phyloP scores from a whole-genome alignment of 2,113 vertebrate genomes.

The Notiomystis cincta region DNA sequence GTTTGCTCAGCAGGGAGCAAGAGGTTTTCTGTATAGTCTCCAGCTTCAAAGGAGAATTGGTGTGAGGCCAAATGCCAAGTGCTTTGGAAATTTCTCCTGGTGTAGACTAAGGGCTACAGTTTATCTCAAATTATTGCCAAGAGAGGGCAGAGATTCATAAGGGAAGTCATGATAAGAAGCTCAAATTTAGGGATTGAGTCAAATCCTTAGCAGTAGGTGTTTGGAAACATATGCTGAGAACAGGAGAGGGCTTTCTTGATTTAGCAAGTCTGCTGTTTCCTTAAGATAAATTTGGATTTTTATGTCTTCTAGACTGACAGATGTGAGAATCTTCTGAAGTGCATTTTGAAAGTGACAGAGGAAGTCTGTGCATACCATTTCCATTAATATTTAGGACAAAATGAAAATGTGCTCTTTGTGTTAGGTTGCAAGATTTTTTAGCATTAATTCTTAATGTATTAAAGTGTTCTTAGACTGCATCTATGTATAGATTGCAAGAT shows the following conservation, averaged over 20 bases:
- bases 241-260: not conserved
- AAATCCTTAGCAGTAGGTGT: not conserved
- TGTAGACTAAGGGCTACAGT: not conserved
- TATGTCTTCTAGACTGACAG: not conserved
- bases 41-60: constrained; percentile 34
- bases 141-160: not conserved
- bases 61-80: constrained; percentile 42
- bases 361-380: not conserved
- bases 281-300: not conserved
- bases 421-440: not conserved
- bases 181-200: not conserved
- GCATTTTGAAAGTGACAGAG: not conserved
- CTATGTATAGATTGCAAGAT: not conserved
- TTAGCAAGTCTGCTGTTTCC: not conserved
- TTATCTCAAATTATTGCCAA: constrained; percentile 7
- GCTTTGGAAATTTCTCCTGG: not conserved
- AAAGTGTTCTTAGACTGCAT: not conserved
- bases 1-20: constrained; percentile 27
- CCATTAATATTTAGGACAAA: not conserved
- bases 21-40: constrained; percentile 4
- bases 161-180: not conserved
- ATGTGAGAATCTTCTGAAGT: not conserved
- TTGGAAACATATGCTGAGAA: not conserved
- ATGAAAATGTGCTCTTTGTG: not conserved
- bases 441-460: not conserved